Percentiles rank a stretch among this genome's conserved stretches.
phyloP scores from a whole-genome alignment of 1,140 invertebrate genomes.

The Chironomus striatipennis region DNA sequence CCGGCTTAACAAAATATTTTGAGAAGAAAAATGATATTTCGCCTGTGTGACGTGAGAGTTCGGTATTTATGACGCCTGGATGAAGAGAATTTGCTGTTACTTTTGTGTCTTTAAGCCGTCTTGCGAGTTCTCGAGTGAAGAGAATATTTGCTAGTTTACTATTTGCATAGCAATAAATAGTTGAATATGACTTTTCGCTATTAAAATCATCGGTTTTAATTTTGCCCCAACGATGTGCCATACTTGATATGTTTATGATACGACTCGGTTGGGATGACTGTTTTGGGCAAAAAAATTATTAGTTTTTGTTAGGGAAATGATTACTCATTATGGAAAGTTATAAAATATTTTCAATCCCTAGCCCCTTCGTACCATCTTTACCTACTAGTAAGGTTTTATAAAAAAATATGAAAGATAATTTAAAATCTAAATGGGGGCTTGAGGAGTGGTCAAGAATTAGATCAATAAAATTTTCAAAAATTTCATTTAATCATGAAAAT shows the following conservation, averaged over 20 bases:
- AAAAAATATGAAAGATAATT: too few species aligned
- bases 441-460: too few species aligned
- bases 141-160: slow-evolving; percentile 70
- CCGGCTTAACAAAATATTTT: slow-evolving; percentile 29
- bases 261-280: slow-evolving; percentile 45
- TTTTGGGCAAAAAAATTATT: background rate
- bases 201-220: slow-evolving; percentile 67
- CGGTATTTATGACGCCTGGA: slow-evolving; percentile 64
- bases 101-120: slow-evolving; percentile 47
- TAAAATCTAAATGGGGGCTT: too few species aligned
- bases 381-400: too few species aligned
- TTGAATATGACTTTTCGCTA: slow-evolving; percentile 49
- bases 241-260: slow-evolving; percentile 40
- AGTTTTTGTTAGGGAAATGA: too few species aligned
- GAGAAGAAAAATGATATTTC: slow-evolving; percentile 38
- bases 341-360: too few species aligned
- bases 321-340: too few species aligned
- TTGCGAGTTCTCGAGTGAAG: slow-evolving; percentile 56
- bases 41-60: slow-evolving; percentile 60
- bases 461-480: too few species aligned
- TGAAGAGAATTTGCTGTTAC: slow-evolving; percentile 61
- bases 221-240: slow-evolving; percentile 43
- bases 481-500: too few species aligned
- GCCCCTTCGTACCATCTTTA: too few species aligned
- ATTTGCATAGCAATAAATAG: slow-evolving; percentile 52